Evolutionary conservation across 2,888 invertebrate genomes (phyloP).

Genomic region (Lymantria dispar): DNA sequence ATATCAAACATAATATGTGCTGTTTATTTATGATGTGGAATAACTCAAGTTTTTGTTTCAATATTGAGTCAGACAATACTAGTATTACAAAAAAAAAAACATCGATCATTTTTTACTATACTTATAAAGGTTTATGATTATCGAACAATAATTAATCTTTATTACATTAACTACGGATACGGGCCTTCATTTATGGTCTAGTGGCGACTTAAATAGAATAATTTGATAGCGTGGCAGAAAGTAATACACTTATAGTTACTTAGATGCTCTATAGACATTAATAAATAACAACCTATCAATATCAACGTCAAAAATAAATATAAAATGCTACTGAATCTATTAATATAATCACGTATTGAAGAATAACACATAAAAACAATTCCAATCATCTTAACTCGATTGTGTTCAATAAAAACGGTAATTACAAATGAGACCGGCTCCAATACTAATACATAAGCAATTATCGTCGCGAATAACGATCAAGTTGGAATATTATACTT

Average conservation of each 20-base stretch:
- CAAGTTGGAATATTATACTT: constrained; percentile 40
- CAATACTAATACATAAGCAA: constrained; percentile 31
- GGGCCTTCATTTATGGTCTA: constrained; percentile 27
- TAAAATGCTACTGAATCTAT: constrained; percentile 9
- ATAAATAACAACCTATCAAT: constrained; percentile 11
- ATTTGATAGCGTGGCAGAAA: constrained; percentile 19
- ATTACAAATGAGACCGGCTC: constrained; percentile 28
- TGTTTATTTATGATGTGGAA: constrained; percentile 27
- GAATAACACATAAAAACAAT: constrained; percentile 8
- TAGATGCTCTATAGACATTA: constrained; percentile 12
- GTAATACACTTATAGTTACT: constrained; percentile 14
- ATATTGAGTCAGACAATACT: not conserved
- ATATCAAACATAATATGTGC: constrained; percentile 31
- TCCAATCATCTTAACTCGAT: constrained; percentile 22
- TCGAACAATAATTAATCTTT: constrained; percentile 25
- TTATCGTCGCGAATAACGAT: constrained; percentile 42
- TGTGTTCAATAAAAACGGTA: constrained; percentile 21
- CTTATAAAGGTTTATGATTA: constrained; percentile 25
- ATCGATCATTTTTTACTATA: constrained; percentile 13
- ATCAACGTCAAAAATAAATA: constrained; percentile 1
- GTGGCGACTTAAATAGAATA: constrained; percentile 20
- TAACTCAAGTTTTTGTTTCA: constrained; percentile 13
- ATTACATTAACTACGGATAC: constrained; percentile 25
- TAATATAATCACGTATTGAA: constrained; percentile 1
- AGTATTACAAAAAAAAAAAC: not conserved